phyloP scores from a whole-genome alignment of 1,140 invertebrate genomes.

The Magallana gigas region DNA sequence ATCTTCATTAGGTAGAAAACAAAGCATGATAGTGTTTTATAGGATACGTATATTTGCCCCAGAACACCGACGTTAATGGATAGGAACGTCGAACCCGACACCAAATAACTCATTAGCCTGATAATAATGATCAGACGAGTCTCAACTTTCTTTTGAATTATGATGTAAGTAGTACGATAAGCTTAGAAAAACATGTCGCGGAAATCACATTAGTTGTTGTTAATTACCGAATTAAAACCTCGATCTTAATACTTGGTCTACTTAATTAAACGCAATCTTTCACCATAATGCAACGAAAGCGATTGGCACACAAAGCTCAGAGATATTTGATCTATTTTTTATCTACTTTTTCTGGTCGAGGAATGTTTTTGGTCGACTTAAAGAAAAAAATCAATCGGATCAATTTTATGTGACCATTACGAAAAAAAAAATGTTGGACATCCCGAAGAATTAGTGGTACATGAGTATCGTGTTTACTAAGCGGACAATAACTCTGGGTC shows the following conservation, averaged over 20 bases:
- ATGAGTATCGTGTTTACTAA: too few relatives aligned
- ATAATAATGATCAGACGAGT: neutral
- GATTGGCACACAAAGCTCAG: too few relatives aligned
- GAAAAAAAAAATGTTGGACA: too few relatives aligned
- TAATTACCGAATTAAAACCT: neutral
- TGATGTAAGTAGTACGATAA: conserved; percentile 15
- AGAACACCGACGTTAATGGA: neutral
- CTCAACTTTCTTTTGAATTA: conserved; percentile 31
- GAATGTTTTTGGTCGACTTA: too few relatives aligned
- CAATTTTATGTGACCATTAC: too few relatives aligned
- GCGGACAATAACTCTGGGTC: neutral
- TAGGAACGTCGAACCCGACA: neutral
- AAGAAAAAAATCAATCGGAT: too few relatives aligned
- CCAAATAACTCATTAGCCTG: conserved; percentile 3
- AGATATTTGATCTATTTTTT: too few relatives aligned
- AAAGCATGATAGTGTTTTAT: neutral
- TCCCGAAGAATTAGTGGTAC: too few relatives aligned
- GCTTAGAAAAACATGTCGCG: neutral
- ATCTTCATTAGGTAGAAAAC: neutral
- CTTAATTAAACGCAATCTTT: conserved; percentile 17
- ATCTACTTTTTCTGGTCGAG: too few relatives aligned
- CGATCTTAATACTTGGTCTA: neutral
- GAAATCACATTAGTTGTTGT: conserved; percentile 28
- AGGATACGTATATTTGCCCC: neutral
- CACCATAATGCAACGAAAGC: neutral